Percentiles rank a stretch among this genome's conserved stretches.
phyloP scores from a whole-genome alignment of 2,797 vertebrate genomes.

The Rhynchotus rufescens region DNA sequence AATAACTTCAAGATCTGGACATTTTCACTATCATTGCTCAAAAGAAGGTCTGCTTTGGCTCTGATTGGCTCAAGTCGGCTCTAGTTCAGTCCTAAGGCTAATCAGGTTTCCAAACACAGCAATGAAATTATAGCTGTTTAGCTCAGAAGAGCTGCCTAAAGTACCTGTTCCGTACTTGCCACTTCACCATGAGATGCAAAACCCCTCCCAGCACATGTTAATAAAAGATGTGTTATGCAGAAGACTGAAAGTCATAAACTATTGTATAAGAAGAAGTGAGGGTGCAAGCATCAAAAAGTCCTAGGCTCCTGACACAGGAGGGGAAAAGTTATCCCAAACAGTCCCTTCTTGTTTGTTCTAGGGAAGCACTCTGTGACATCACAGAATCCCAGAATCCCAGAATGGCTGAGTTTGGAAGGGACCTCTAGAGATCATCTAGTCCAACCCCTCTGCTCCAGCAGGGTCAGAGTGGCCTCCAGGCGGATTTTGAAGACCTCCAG shows the following conservation, averaged over 20 bases:
- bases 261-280: neutral
- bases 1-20: conserved; percentile 36
- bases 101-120: neutral
- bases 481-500: too few species aligned
- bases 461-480: too few species aligned
- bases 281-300: neutral
- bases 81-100: neutral
- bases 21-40: conserved; percentile 26
- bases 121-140: neutral
- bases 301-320: neutral
- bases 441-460: too few species aligned
- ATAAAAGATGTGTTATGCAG: neutral
- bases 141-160: neutral
- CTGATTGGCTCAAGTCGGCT: neutral
- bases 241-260: neutral
- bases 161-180: neutral
- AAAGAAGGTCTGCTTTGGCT: conserved; percentile 6
- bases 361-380: neutral
- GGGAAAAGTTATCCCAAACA: neutral
- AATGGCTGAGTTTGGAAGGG: too few species aligned
- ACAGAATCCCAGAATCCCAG: too few species aligned
- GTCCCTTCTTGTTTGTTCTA: too few species aligned
- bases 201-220: neutral
- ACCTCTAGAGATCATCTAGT: too few species aligned
- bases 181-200: neutral